Evolutionary conservation across 2,888 invertebrate genomes (phyloP).

Genomic region (Odontocolon sp.): DNA sequence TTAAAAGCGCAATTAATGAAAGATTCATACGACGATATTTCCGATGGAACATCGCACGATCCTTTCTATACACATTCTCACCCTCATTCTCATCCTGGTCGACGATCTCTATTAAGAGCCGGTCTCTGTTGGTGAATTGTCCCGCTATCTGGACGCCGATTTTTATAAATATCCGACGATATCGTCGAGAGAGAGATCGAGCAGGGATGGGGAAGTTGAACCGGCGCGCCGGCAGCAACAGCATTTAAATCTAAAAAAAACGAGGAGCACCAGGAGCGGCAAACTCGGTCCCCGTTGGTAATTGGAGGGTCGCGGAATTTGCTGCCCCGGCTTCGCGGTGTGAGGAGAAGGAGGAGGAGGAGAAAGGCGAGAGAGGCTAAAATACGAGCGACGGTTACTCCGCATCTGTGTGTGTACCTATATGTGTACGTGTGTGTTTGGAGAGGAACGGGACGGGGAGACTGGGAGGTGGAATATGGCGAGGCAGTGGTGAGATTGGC

Average conservation of each 20-base stretch:
- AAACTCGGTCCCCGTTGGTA: slow-evolving; percentile 72
- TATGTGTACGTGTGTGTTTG: slow-evolving; percentile 7
- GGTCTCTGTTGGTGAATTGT: background rate
- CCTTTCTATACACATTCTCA: background rate
- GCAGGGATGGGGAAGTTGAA: slow-evolving; percentile 66
- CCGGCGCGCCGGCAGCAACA: slow-evolving; percentile 70
- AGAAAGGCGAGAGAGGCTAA: slow-evolving; percentile 61
- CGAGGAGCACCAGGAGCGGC: slow-evolving; percentile 66
- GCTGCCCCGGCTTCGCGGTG: slow-evolving; percentile 73
- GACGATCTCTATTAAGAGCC: slow-evolving; percentile 17
- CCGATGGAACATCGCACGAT: background rate
- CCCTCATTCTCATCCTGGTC: slow-evolving; percentile 1
- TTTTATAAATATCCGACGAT: slow-evolving; percentile 44
- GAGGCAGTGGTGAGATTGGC: slow-evolving; percentile 23
- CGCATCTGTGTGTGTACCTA: slow-evolving; percentile 5
- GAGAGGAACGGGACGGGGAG: slow-evolving; percentile 42
- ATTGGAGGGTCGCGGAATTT: slow-evolving; percentile 77
- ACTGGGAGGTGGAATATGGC: slow-evolving; percentile 50
- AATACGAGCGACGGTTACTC: slow-evolving; percentile 64
- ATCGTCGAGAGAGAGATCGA: background rate
- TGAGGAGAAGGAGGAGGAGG: slow-evolving; percentile 75
- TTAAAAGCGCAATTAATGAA: slow-evolving; percentile 43
- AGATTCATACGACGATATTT: slow-evolving; percentile 29
- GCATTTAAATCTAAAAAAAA: slow-evolving; percentile 74
- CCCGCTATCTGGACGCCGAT: slow-evolving; percentile 16